Percentiles rank a stretch among this genome's conserved stretches.
Evolutionary conservation across 2,888 invertebrate genomes (phyloP).

Genomic region (Bruchidius siliquastri): DNA sequence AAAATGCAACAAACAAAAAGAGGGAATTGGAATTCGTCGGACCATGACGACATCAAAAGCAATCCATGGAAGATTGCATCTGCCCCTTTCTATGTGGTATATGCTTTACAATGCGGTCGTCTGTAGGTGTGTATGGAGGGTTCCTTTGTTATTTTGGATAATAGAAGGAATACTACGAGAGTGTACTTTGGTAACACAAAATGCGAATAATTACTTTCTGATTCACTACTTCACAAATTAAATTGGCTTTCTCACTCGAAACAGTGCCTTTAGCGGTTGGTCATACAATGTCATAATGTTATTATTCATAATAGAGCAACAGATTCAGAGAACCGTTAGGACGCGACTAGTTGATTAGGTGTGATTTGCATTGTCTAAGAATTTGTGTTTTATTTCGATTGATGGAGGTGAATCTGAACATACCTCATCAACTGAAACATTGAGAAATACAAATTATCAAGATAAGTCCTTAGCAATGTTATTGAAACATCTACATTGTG

Average conservation of each 20-base stretch:
- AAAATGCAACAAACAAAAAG: conserved; percentile 12
- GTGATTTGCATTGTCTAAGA: too few species aligned
- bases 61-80: not conserved
- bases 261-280: too few species aligned
- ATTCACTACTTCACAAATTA: not conserved
- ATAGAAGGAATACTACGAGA: not conserved
- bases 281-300: too few species aligned
- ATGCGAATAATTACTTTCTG: not conserved
- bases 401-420: too few species aligned
- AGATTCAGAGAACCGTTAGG: too few species aligned
- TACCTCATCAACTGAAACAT: too few species aligned
- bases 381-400: too few species aligned
- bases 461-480: too few species aligned
- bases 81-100: not conserved
- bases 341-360: too few species aligned
- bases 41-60: not conserved
- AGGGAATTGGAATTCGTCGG: not conserved
- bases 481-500: too few species aligned
- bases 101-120: not conserved
- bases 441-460: too few species aligned
- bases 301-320: too few species aligned
- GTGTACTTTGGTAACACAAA: not conserved
- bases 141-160: not conserved
- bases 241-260: not conserved
- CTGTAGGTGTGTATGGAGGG: not conserved